Evolutionary conservation across 2,113 vertebrate genomes (phyloP), one percentile per base, ranked within the genome.

Genomic region (Ahaetulla prasina): DNA sequence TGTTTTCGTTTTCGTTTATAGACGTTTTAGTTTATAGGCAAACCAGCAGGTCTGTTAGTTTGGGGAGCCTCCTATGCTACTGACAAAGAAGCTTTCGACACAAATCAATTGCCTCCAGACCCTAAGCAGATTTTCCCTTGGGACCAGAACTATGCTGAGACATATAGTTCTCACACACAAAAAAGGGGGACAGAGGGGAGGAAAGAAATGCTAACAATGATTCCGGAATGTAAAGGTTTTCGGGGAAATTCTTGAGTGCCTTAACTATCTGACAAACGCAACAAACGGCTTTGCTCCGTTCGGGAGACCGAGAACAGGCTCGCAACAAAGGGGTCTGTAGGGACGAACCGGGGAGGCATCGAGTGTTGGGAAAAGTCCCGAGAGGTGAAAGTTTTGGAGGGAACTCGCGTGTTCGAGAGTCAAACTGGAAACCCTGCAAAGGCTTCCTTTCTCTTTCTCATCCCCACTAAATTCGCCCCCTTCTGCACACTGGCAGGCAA

Each of bases 291-390:
- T 30, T 23, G 1, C 85, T 25, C 25, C 11, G 3, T 88, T 93
- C 60, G 53, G 54, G 68, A 47, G 9, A 45, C 23, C 74, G 0
- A 23, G 2, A 30, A 52, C 92, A 93, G 45, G 45, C 39, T 90
- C 80, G 80, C 84, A 91, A 94, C 89, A 93, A 90, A 0, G n/a
- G 91, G 85, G 85, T 30, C 22, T 90, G n/a, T 45, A 35, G n/a
- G 90, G 8, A 3, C 50, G 8, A 23, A n/a, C n/a, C 22, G 1
- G 86, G 49, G 35, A 57, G 63, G 57, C 84, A 1, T 9, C 5
- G 63, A 25, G 30, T 11, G 47, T 86, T 80, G 92, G 91, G 89
- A 92, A n/a, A 45, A 86, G 47, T 0, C 6, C 4, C 11, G 11
- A 35, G 47, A 39, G 30, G n/a, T 39, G 53, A 23, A 90, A 30